Percentiles rank a stretch among this genome's conserved stretches.
Evolutionary conservation across 2,888 invertebrate genomes (phyloP).

Genomic region (Thera britannica): DNA sequence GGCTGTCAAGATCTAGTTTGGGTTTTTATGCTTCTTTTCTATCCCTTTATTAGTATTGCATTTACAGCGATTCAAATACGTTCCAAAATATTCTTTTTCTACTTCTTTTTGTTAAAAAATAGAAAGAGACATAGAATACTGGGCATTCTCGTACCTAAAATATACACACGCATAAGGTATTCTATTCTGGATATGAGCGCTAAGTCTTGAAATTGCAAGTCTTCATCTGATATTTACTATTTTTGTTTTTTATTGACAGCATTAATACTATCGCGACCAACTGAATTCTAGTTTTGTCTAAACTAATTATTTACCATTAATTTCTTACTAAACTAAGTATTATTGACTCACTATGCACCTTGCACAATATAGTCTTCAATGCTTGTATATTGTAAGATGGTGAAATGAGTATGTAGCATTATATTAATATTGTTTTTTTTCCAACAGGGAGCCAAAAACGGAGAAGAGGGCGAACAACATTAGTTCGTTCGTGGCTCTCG

Average conservation of each 20-base stretch:
- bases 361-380: slow-evolving; percentile 50
- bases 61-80: too few relatives aligned
- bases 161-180: not conserved
- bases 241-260: not conserved
- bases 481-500: slow-evolving; percentile 91
- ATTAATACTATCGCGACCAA: not conserved
- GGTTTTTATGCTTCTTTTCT: too few relatives aligned
- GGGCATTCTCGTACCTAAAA: too few relatives aligned
- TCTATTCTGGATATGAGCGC: not conserved
- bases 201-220: slow-evolving; percentile 11
- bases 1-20: too few relatives aligned
- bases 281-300: not conserved
- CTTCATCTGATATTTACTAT: not conserved
- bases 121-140: too few relatives aligned
- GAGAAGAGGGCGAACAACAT: slow-evolving; percentile 95
- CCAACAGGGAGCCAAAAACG: slow-evolving; percentile 90
- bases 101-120: too few relatives aligned
- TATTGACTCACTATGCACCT: slow-evolving; percentile 66
- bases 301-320: slow-evolving; percentile 11
- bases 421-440: slow-evolving; percentile 18
- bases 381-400: slow-evolving; percentile 15
- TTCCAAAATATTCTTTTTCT: too few relatives aligned
- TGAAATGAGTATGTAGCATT: not conserved
- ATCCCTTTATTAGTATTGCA: too few relatives aligned
- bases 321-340: slow-evolving; percentile 6